phyloP scores from a whole-genome alignment of 2,888 invertebrate species.

The Marasmarcha lunaedactyla region DNA sequence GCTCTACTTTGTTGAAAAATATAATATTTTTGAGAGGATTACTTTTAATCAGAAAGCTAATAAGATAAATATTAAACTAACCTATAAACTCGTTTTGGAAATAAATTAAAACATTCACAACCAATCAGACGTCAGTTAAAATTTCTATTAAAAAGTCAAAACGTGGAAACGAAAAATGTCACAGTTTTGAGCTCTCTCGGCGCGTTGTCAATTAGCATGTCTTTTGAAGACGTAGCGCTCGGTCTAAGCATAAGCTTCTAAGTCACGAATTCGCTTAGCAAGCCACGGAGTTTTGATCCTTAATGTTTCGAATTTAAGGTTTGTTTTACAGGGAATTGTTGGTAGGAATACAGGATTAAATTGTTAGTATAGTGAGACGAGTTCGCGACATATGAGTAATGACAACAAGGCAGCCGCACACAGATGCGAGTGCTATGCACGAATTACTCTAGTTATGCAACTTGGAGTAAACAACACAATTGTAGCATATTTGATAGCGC shows the following conservation, averaged over 20 bases:
- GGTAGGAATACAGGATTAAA: constrained; percentile 35
- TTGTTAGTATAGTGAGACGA: constrained; percentile 44
- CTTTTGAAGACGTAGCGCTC: constrained; percentile 50
- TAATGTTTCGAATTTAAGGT: too few species aligned
- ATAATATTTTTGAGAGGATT: too few species aligned
- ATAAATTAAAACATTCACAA: constrained; percentile 2
- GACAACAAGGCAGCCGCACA: constrained; percentile 57
- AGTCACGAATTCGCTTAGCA: too few species aligned
- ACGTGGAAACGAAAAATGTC: not conserved
- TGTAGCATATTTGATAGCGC: too few species aligned
- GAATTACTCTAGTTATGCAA: constrained; percentile 48
- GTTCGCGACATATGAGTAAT: constrained; percentile 66
- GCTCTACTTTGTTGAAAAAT: too few species aligned
- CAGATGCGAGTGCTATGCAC: constrained; percentile 53
- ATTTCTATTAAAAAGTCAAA: constrained; percentile 28
- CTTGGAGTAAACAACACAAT: constrained; percentile 13
- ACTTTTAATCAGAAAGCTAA: too few species aligned
- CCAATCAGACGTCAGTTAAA: constrained; percentile 18
- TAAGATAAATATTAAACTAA: too few species aligned
- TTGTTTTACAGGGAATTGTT: not conserved
- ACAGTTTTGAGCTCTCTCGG: constrained; percentile 34
- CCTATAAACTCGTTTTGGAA: too few species aligned
- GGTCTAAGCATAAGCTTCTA: constrained; percentile 19
- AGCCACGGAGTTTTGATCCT: too few species aligned
- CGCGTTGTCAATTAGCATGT: constrained; percentile 63